These are phyloP conservation scores for Ips typographus DNA, from an alignment of 1,140 invertebrate genomes.

Conservation along the genomic window DNA sequence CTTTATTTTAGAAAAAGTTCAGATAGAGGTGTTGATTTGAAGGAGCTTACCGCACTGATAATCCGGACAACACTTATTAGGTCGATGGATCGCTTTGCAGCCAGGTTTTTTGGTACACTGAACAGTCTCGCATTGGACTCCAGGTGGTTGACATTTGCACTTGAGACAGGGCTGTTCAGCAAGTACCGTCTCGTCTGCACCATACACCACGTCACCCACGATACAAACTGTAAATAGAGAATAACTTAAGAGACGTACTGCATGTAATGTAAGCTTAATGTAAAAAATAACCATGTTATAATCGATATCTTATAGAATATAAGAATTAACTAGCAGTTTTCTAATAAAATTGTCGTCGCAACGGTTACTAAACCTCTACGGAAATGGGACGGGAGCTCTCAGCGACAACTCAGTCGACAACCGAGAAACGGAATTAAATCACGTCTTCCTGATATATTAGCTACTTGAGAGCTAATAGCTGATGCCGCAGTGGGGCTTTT, in stretches of 20 bases:
- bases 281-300: too few species aligned
- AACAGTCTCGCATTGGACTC: slow-evolving; percentile 60
- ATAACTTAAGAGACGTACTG: too few species aligned
- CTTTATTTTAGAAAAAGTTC: too few species aligned
- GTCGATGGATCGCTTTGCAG: slow-evolving; percentile 70
- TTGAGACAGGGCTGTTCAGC: slow-evolving; percentile 62
- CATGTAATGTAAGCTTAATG: too few species aligned
- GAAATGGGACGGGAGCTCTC: not conserved
- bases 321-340: slow-evolving; percentile 1
- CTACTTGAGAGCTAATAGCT: slow-evolving; percentile 1
- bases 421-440: slow-evolving; percentile 14
- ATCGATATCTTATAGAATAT: not conserved
- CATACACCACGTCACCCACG: slow-evolving; percentile 63
- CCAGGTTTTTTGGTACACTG: slow-evolving; percentile 66
- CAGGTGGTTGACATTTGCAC: slow-evolving; percentile 61
- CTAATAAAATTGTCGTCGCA: not conserved
- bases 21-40: too few species aligned
- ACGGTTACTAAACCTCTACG: slow-evolving; percentile 7
- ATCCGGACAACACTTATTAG: slow-evolving; percentile 75
- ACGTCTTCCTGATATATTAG: slow-evolving; percentile 22
- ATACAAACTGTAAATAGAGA: slow-evolving; percentile 56
- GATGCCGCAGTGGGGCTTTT: not conserved
- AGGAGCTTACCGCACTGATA: slow-evolving; percentile 71
- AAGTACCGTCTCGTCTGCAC: slow-evolving; percentile 62
- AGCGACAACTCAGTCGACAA: slow-evolving; percentile 12